Conservation (phyloP, 2,797 vertebrate genomes). For the Tolypeutes matacus region DNA sequence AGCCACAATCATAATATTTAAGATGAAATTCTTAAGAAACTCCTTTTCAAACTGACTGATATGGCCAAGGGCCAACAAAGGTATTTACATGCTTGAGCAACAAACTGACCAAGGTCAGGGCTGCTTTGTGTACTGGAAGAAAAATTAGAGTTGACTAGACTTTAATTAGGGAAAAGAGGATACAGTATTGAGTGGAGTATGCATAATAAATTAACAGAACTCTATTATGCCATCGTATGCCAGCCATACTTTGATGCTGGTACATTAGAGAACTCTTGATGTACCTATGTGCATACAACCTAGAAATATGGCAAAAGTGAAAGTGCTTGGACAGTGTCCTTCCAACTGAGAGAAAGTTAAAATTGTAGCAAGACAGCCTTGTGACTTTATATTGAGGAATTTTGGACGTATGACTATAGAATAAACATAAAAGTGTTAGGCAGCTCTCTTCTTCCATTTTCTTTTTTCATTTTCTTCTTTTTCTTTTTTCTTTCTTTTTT, state of each 20-base stretch:
- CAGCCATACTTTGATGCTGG: not conserved
- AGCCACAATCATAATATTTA: not conserved
- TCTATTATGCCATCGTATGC: not conserved
- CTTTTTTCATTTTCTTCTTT: not conserved
- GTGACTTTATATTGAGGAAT: not conserved
- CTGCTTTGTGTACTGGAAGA: constrained; percentile 12
- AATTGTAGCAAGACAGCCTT: not conserved
- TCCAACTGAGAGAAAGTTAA: not conserved
- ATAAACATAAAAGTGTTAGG: not conserved
- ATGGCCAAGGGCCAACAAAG: not conserved
- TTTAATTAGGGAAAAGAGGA: not conserved
- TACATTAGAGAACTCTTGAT: not conserved
- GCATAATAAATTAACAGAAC: not conserved
- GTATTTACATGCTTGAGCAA: not conserved
- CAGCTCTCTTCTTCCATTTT: no score
- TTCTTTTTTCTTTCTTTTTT: not conserved
- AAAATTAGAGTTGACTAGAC: not conserved
- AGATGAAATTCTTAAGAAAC: not conserved
- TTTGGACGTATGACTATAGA: not conserved
- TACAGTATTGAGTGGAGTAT: not conserved
- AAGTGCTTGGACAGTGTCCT: not conserved
- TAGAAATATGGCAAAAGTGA: not conserved
- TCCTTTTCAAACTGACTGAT: not conserved
- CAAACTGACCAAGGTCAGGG: not conserved
- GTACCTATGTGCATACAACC: not conserved